phyloP scores from a whole-genome alignment of 53 echinoderm and acorn worm species.

The Crossaster papposus region DNA sequence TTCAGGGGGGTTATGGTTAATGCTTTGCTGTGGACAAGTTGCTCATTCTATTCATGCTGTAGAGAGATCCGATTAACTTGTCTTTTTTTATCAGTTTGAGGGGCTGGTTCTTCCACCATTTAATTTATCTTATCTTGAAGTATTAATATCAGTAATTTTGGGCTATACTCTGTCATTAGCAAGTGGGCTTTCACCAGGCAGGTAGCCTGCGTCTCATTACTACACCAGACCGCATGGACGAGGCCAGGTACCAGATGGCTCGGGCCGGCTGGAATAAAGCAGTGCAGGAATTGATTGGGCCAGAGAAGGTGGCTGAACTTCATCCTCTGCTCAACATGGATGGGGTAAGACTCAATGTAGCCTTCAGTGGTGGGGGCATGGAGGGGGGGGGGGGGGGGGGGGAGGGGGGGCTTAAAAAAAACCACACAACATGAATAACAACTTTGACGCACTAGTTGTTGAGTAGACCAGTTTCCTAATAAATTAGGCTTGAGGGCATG shows the following conservation, averaged over 20 bases:
- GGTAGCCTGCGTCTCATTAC: conserved; percentile 83
- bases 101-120: no score
- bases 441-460: no score
- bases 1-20: no score
- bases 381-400: not conserved
- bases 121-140: no score
- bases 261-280: conserved; percentile 86
- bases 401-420: no score
- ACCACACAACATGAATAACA: no score
- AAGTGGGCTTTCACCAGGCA: conserved; percentile 94
- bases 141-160: not conserved
- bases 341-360: conserved; percentile 49
- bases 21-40: no score
- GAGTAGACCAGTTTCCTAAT: no score
- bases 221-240: conserved; percentile 94
- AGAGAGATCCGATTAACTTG: no score
- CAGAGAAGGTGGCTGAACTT: conserved; percentile 77
- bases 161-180: conserved; percentile 47
- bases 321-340: conserved; percentile 93
- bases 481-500: no score
- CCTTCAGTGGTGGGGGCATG: not conserved
- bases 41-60: no score
- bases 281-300: conserved; percentile 70
- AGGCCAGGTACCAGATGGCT: conserved; percentile 88
- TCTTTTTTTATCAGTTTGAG: no score